Percentiles rank a stretch among this genome's conserved stretches.
Conservation (phyloP, 1,140 invertebrate species). For the Aphelenchoides besseyi region DNA sequence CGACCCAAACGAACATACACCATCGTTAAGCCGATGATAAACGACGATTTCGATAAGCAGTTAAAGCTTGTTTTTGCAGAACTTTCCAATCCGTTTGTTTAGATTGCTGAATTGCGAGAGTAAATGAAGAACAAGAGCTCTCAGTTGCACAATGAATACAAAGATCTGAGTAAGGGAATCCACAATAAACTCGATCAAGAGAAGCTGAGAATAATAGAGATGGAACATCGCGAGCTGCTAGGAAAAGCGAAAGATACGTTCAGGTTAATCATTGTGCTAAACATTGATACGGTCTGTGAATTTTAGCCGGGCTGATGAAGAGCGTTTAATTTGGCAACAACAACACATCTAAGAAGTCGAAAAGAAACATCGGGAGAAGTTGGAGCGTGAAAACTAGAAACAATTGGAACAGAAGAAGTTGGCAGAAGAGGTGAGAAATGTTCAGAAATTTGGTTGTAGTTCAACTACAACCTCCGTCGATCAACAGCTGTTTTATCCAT, state of each 20-base stretch:
- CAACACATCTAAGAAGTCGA: conserved; percentile 10
- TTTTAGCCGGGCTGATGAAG: conserved; percentile 26
- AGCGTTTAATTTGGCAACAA: not conserved
- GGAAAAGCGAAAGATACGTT: conserved; percentile 21
- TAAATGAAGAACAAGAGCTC: conserved; percentile 39
- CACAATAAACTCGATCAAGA: conserved; percentile 33
- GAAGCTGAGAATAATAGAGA: conserved; percentile 40
- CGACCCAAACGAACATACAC: conserved; percentile 45
- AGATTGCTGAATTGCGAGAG: conserved; percentile 51
- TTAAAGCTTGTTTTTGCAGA: conserved; percentile 18
- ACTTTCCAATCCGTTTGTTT: conserved; percentile 2
- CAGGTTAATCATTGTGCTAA: not conserved
- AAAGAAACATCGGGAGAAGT: conserved; percentile 7
- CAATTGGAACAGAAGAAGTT: conserved; percentile 17
- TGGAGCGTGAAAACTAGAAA: conserved; percentile 11
- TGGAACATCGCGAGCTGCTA: conserved; percentile 26
- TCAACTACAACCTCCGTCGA: not conserved
- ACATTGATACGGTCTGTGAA: not conserved
- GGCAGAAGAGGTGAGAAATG: not conserved
- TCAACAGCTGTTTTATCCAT: not conserved
- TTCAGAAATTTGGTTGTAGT: not conserved
- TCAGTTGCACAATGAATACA: conserved; percentile 41
- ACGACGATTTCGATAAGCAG: conserved; percentile 60
- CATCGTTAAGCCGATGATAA: conserved; percentile 55
- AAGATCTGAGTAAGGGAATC: conserved; percentile 43